Conservation (phyloP, 2,888 invertebrate genomes). For the Theretra japonica region DNA sequence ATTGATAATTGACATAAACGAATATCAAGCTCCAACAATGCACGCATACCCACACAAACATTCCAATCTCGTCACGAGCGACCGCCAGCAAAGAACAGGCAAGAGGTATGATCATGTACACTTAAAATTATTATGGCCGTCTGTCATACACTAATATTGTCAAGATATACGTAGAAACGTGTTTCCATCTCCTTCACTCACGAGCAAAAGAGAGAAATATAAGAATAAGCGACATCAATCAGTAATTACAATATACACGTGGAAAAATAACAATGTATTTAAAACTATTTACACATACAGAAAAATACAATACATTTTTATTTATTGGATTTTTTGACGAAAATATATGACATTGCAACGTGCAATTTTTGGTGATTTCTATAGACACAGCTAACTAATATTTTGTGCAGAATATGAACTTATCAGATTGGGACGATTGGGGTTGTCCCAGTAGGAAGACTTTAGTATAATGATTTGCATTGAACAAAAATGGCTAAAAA, state of each 20-base stretch:
- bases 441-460: too few species aligned
- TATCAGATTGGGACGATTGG: neutral
- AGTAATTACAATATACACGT: neutral
- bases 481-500: too few species aligned
- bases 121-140: conserved; percentile 35
- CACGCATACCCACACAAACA: neutral
- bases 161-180: conserved; percentile 9
- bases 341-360: neutral
- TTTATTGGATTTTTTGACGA: neutral
- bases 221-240: neutral
- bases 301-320: conserved; percentile 10
- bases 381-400: neutral
- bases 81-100: conserved; percentile 59
- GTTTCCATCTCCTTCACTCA: neutral
- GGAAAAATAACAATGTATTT: conserved; percentile 11
- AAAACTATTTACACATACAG: conserved; percentile 21
- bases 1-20: too few species aligned
- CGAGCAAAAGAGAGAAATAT: neutral
- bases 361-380: neutral
- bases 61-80: neutral
- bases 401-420: neutral
- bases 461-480: too few species aligned
- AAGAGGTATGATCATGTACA: conserved; percentile 40
- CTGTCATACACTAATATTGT: conserved; percentile 42
- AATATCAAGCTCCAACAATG: neutral